Evolutionary conservation across 2,797 vertebrate genomes (phyloP).

Genomic region (Aplochiton taeniatus): DNA sequence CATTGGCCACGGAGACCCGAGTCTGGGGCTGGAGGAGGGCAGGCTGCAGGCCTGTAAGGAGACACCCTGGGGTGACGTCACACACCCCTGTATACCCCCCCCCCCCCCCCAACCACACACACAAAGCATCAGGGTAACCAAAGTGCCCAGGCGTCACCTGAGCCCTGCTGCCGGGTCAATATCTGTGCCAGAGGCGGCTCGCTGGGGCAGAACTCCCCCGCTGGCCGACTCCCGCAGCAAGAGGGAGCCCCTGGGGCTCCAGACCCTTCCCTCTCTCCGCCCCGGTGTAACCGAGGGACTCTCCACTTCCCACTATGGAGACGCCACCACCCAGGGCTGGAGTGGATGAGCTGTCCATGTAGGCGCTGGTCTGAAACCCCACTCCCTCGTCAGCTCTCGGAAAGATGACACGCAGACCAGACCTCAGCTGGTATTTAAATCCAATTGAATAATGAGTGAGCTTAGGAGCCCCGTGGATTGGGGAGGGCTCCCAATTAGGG

Average conservation of each 20-base stretch:
- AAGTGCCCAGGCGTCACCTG: conserved; percentile 4
- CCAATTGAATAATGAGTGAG: conserved; percentile 22
- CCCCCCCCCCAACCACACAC: no score
- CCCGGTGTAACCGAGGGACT: no score
- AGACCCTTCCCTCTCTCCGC: not conserved
- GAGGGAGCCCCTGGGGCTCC: not conserved
- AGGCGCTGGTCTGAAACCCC: not conserved
- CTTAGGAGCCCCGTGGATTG: conserved; percentile 10
- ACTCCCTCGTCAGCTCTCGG: not conserved
- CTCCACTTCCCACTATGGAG: not conserved
- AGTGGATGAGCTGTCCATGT: not conserved
- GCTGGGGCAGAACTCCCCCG: no score
- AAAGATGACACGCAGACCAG: not conserved
- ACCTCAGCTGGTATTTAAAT: conserved; percentile 39
- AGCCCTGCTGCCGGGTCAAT: not conserved
- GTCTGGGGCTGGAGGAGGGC: not conserved
- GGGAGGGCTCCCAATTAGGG: conserved; percentile 30
- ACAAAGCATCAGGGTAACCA: conserved; percentile 2
- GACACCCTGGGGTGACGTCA: conserved; percentile 11
- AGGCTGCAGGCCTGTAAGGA: conserved; percentile 15
- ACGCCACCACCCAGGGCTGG: not conserved
- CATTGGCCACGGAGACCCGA: not conserved
- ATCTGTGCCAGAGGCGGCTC: no score
- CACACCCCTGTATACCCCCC: no score
- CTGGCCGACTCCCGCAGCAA: not conserved